phyloP scores from a whole-genome alignment of 2,797 vertebrate species.

The Erethizon dorsatum region DNA sequence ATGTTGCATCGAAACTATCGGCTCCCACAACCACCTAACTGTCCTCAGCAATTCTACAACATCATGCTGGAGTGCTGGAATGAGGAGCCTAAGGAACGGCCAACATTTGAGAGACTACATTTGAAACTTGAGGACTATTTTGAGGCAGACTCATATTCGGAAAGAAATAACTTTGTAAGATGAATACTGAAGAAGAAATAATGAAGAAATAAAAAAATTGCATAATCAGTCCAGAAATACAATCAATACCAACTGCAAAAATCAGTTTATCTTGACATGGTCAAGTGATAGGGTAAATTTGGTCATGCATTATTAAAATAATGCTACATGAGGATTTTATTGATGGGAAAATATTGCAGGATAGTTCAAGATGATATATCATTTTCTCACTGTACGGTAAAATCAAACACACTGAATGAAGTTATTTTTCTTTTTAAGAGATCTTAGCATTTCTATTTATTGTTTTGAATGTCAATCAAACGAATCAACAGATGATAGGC shows the following conservation, averaged over 20 bases:
- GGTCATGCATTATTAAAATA: not conserved
- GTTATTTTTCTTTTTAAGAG: slow-evolving; percentile 72
- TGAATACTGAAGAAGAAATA: slow-evolving; percentile 35
- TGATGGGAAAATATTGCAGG: not conserved
- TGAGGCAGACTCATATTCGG: slow-evolving; percentile 85
- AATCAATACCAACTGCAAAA: slow-evolving; percentile 48
- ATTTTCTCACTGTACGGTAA: slow-evolving; percentile 74
- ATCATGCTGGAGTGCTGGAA: slow-evolving; percentile 96
- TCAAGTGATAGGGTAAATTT: slow-evolving; percentile 33
- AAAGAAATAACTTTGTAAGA: slow-evolving; percentile 77
- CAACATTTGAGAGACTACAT: slow-evolving; percentile 94
- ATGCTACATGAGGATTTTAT: slow-evolving; percentile 40
- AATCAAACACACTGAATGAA: slow-evolving; percentile 76
- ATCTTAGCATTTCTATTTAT: slow-evolving; percentile 86
- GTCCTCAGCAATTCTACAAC: slow-evolving; percentile 90
- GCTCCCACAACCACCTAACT: slow-evolving; percentile 91
- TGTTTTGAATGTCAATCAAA: slow-evolving; percentile 81
- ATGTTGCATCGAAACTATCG: slow-evolving; percentile 92
- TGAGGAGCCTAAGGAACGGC: slow-evolving; percentile 86
- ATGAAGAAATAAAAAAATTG: not conserved
- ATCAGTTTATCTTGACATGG: slow-evolving; percentile 20
- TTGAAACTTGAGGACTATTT: slow-evolving; percentile 94
- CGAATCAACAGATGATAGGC: slow-evolving; percentile 80
- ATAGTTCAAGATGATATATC: slow-evolving; percentile 55
- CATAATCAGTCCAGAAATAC: slow-evolving; percentile 13